Base-by-base conservation (phyloP, 1,140 invertebrate species). In the Lepidotrigona ventralis region DNA sequence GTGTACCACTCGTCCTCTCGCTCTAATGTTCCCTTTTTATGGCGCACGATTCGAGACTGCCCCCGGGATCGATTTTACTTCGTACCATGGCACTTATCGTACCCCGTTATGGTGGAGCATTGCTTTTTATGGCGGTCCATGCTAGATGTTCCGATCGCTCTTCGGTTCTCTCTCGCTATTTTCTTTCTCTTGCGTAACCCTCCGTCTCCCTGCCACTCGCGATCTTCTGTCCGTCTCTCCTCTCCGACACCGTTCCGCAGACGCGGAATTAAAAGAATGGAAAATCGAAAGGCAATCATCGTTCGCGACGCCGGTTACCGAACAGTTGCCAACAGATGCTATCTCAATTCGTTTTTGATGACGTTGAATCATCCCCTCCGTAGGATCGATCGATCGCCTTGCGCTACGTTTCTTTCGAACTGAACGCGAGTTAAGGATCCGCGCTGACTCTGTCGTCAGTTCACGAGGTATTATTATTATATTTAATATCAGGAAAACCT, bases 1-100 rank as follows among this genome's bases (percentile, higher is more conserved):
- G 51, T 64, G 46, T 68, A 46, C 69, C 46, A 11, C 17, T 46
- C 9, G 1, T 29, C 33, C 26, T 80, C 70, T 88, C 79, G 68
- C 90, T 86, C 83, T 92, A 93, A 93, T 92, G 92, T 92, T 90
- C 90, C 89, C 90, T 93, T 93, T 93, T 94, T 94, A 93, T 93
- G 91, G 90, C 86, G 80, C 86, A 88, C 90, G 91, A 93, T 93
- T 91, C 92, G 90, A 91, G 86, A 88, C 90, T 87, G 89, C 89
- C 90, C 83, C 73, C 79, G 83, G 89, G 88, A 94, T 94, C 92
- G 92, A 94, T 94, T 93, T 93, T 91, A 89, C 86, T 89, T 90
- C 88, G 90, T 89, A 80, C 89, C 88, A 82, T 68, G 77, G 83
- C 86, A 92, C 91, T 92, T 92, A 92, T 92, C 91, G 90, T 92